Evolutionary conservation across 2,113 vertebrate genomes (phyloP).

Genomic region (Stomatorhinus ivindoensis): DNA sequence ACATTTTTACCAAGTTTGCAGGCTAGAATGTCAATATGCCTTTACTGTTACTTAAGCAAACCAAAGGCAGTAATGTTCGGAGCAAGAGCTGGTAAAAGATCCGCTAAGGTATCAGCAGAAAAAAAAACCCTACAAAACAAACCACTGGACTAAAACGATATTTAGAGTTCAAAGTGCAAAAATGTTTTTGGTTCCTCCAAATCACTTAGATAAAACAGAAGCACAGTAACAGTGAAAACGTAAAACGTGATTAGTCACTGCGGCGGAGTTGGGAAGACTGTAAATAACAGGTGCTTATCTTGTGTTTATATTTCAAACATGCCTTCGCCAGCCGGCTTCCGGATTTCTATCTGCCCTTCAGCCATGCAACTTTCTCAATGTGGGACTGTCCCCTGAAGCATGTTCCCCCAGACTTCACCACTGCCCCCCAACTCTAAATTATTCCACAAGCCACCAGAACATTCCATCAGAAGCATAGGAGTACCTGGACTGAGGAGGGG

Average conservation of each 20-base stretch:
- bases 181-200: background rate
- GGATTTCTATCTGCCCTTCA: background rate
- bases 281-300: background rate
- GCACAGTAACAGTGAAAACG: background rate
- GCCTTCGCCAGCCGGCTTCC: background rate
- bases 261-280: background rate
- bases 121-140: background rate
- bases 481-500: constrained; percentile 93
- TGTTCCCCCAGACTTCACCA: background rate
- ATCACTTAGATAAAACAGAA: background rate
- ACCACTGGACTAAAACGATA: background rate
- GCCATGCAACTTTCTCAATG: background rate
- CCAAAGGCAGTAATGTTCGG: background rate
- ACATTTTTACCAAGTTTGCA: background rate
- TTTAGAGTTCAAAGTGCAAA: background rate
- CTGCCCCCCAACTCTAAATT: background rate
- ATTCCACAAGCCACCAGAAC: background rate
- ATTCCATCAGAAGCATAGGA: background rate
- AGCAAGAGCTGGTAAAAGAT: background rate
- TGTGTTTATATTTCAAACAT: background rate
- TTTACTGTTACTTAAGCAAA: background rate
- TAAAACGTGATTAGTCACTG: background rate
- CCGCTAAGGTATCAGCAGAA: background rate
- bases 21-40: background rate
- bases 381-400: background rate